Evolutionary conservation across 2,888 invertebrate genomes (phyloP).

Genomic region (Pristionchus fissidentatus): DNA sequence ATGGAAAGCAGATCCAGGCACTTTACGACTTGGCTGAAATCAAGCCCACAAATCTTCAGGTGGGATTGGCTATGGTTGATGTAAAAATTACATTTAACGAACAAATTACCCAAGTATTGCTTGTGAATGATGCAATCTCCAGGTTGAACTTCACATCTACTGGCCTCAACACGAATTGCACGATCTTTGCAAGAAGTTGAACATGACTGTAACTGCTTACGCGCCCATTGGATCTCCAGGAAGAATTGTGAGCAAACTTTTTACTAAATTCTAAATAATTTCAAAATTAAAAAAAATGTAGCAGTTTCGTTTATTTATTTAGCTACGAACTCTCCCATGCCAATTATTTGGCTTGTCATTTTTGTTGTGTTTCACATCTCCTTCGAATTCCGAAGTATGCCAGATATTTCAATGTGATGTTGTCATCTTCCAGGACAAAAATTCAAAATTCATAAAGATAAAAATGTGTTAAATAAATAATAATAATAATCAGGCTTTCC

Average conservation of each 20-base stretch:
- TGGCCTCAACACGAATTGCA: constrained; percentile 83
- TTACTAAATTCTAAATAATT: too few relatives aligned
- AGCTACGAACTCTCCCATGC: too few relatives aligned
- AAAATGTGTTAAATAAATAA: too few relatives aligned
- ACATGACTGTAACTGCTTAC: constrained; percentile 78
- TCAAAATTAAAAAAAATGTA: too few relatives aligned
- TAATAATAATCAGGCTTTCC: constrained; percentile 60
- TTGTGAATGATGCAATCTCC: background rate
- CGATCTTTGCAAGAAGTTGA: constrained; percentile 81
- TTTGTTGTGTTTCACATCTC: too few relatives aligned
- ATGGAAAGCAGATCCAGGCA: constrained; percentile 65
- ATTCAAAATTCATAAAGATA: too few relatives aligned
- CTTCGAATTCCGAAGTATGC: too few relatives aligned
- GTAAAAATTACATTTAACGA: background rate
- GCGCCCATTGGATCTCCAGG: constrained; percentile 66
- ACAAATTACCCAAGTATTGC: background rate
- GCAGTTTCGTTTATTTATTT: too few relatives aligned
- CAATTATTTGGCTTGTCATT: too few relatives aligned
- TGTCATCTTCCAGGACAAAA: too few relatives aligned
- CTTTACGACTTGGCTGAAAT: constrained; percentile 69
- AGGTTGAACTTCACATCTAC: constrained; percentile 86
- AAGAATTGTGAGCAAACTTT: constrained; percentile 52
- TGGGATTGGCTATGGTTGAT: constrained; percentile 13
- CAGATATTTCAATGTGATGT: too few relatives aligned
- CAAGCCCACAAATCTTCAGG: constrained; percentile 71